Conservation (phyloP, 2,888 invertebrate species). For the Drosophila barbarae region DNA sequence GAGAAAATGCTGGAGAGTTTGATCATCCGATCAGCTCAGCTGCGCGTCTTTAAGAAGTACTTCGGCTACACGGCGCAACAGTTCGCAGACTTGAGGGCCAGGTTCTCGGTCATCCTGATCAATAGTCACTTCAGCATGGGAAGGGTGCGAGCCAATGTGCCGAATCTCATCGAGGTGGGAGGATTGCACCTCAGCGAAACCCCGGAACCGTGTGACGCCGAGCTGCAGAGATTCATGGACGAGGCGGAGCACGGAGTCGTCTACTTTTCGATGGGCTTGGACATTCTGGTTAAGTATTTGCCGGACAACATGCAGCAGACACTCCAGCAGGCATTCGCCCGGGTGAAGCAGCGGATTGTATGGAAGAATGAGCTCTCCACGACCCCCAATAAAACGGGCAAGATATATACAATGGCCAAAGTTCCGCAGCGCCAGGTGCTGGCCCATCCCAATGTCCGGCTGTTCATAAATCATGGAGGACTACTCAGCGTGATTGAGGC, state of each 20-base stretch:
- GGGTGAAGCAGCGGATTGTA: slow-evolving; percentile 60
- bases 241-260: slow-evolving; percentile 65
- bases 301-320: slow-evolving; percentile 33
- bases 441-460: slow-evolving; percentile 79
- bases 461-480: slow-evolving; percentile 80
- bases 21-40: slow-evolving; percentile 49
- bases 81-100: slow-evolving; percentile 52
- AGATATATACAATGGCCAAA: slow-evolving; percentile 68
- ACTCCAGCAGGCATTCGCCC: slow-evolving; percentile 44
- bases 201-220: slow-evolving; percentile 35
- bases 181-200: slow-evolving; percentile 64
- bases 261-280: slow-evolving; percentile 70
- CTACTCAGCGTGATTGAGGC: slow-evolving; percentile 79
- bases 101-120: slow-evolving; percentile 72
- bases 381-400: slow-evolving; percentile 53
- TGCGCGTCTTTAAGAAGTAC: slow-evolving; percentile 30
- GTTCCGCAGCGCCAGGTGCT: slow-evolving; percentile 78
- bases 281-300: slow-evolving; percentile 52
- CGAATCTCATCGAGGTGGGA: slow-evolving; percentile 73
- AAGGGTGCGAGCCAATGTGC: slow-evolving; percentile 67
- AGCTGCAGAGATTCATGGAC: slow-evolving; percentile 64
- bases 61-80: slow-evolving; percentile 29
- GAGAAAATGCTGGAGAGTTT: slow-evolving; percentile 48
- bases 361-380: slow-evolving; percentile 55
- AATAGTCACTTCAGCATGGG: slow-evolving; percentile 75